These are phyloP conservation scores for Netelia melanura DNA, from an alignment of 2,888 invertebrate genomes.

Conservation along the genomic window DNA sequence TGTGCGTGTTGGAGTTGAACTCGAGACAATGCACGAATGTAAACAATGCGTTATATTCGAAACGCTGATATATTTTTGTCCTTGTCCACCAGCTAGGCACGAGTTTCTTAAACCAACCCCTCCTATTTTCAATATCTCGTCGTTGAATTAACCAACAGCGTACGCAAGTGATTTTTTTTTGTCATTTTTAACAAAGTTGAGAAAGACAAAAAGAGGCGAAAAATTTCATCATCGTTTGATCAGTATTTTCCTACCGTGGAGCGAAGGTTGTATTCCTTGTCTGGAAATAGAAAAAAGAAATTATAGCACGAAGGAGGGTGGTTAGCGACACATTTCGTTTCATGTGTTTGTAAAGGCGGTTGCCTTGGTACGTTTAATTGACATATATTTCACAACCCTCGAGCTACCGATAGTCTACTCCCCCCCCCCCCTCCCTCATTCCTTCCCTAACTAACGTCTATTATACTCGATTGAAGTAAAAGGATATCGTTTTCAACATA, in stretches of 20 bases:
- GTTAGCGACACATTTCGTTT: constrained; percentile 9
- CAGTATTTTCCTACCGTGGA: too few species aligned
- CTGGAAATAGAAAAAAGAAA: constrained; percentile 6
- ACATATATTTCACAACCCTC: constrained; percentile 5
- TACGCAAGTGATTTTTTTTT: not conserved
- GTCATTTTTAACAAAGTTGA: not conserved
- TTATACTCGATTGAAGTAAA: constrained; percentile 29
- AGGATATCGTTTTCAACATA: not conserved
- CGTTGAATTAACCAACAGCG: not conserved
- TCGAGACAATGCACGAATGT: constrained; percentile 13
- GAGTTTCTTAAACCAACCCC: not conserved
- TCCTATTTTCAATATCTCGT: not conserved
- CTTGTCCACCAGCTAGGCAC: not conserved
- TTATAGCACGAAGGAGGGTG: not conserved
- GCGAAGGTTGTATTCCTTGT: not conserved
- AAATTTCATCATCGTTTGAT: too few species aligned
- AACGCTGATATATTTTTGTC: constrained; percentile 1
- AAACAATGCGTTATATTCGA: constrained; percentile 9
- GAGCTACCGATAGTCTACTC: not conserved
- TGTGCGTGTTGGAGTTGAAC: not conserved
- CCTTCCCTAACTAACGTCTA: not conserved
- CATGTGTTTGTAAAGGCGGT: not conserved
- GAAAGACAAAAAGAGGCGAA: too few species aligned
- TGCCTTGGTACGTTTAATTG: constrained; percentile 16
- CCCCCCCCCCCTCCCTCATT: not conserved